Evolutionary conservation across 2,797 vertebrate genomes (phyloP).

Genomic region (Mormyrus hasselquistii): DNA sequence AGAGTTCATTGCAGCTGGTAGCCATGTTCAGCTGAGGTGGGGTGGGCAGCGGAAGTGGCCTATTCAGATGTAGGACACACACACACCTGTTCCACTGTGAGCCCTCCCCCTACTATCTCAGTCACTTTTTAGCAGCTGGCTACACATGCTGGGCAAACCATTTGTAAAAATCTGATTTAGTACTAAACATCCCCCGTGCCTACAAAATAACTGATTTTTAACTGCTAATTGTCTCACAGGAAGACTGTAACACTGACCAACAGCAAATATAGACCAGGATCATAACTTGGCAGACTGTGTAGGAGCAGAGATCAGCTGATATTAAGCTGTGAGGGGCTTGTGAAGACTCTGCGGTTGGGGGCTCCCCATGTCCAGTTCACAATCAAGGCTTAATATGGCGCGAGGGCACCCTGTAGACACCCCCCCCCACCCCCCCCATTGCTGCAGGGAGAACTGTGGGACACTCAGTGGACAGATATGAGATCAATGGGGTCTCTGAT

Average conservation of each 20-base stretch:
- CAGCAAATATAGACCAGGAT: neutral
- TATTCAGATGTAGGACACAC: neutral
- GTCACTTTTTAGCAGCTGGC: neutral
- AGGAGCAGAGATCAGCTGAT: neutral
- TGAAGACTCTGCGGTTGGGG: too few relatives aligned
- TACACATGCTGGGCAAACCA: neutral
- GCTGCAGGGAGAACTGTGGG: neutral
- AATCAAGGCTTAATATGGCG: neutral
- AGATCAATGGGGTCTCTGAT: neutral
- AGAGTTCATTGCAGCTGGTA: neutral
- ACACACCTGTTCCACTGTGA: neutral
- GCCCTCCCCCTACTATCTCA: neutral
- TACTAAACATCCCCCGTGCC: neutral
- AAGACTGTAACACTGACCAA: neutral
- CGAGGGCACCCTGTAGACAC: neutral
- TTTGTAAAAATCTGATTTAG: neutral
- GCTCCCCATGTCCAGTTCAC: neutral
- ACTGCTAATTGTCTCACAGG: neutral
- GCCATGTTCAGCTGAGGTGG: neutral
- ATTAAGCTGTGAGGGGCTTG: neutral
- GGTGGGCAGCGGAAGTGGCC: neutral
- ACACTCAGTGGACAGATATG: neutral
- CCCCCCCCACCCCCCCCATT: neutral
- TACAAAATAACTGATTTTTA: neutral
- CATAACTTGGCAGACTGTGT: neutral